A percentile compares a stretch with the other conserved stretches of the same genome.
Conservation (phyloP, 2,797 vertebrate species). For the Pipistrellus kuhlii region DNA sequence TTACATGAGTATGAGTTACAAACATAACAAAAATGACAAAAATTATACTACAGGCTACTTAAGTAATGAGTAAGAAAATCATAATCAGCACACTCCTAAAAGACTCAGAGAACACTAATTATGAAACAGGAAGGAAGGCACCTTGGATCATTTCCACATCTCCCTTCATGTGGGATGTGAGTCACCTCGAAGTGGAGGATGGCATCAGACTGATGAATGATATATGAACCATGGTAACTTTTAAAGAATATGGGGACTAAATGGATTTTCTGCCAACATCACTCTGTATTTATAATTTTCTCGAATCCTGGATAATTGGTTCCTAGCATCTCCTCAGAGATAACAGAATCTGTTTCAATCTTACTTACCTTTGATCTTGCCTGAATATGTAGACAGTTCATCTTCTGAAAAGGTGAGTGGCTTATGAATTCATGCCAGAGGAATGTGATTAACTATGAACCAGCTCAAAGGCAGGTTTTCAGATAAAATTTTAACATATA, state of each 20-base stretch:
- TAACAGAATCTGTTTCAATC: neutral
- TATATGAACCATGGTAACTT: neutral
- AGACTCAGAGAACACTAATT: neutral
- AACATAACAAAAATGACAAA: neutral
- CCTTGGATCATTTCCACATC: neutral
- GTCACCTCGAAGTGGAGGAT: accelerated
- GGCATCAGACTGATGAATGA: neutral
- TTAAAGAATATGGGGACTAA: neutral
- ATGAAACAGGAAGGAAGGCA: neutral
- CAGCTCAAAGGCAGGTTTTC: neutral
- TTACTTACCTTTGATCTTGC: neutral
- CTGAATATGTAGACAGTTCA: neutral
- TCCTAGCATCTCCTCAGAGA: neutral
- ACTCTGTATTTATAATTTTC: neutral
- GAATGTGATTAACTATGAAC: neutral
- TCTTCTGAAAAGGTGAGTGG: neutral
- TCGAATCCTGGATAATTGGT: neutral
- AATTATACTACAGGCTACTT: neutral
- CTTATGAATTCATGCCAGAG: neutral
- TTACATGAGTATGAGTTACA: neutral
- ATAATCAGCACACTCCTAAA: neutral
- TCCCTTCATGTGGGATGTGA: neutral
- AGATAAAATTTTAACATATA: neutral
- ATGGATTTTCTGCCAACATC: neutral
- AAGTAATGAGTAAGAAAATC: neutral